Conservation (phyloP, 2,888 invertebrate genomes). For the Lithophane leautieri region DNA sequence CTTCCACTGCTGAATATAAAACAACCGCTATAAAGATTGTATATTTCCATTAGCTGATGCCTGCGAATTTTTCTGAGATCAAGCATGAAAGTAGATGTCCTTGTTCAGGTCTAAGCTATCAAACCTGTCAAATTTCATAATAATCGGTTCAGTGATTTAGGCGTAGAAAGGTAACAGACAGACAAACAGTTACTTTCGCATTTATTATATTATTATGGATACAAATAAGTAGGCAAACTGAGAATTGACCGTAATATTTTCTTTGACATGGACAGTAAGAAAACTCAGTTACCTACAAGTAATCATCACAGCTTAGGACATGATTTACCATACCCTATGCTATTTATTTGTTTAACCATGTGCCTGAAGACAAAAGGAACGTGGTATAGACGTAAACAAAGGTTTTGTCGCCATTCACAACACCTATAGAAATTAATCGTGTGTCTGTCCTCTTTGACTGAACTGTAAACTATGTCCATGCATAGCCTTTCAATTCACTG, state of each 20-base stretch:
- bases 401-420: constrained; percentile 24
- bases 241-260: background rate
- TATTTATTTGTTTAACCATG: constrained; percentile 20
- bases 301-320: background rate
- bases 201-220: background rate
- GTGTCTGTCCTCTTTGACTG: constrained; percentile 4
- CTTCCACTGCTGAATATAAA: constrained; percentile 12
- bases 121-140: background rate
- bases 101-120: background rate
- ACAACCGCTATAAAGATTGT: background rate
- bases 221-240: background rate
- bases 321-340: background rate
- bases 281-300: background rate
- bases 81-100: background rate
- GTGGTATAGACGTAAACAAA: constrained; percentile 31
- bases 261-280: background rate
- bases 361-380: constrained; percentile 31
- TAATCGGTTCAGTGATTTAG: background rate
- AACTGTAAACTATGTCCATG: constrained; percentile 25
- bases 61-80: background rate
- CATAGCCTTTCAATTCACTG: background rate
- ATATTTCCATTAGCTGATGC: background rate
- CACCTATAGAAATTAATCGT: constrained; percentile 25
- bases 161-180: background rate
- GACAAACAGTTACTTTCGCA: background rate